Evolutionary conservation across 2,113 vertebrate genomes (phyloP).

Genomic region (Takifugu flavidus): DNA sequence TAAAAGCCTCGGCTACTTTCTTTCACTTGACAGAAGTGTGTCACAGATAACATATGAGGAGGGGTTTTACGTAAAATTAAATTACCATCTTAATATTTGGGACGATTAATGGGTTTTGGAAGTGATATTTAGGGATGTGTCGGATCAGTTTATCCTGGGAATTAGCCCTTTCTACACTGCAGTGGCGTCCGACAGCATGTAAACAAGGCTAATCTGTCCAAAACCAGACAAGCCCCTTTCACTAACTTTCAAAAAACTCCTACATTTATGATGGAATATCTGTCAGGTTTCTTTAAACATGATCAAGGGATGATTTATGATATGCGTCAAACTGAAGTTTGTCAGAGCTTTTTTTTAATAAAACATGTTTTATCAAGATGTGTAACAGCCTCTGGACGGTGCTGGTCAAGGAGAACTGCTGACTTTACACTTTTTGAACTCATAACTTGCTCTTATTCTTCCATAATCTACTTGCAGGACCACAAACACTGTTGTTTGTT

Average conservation of each 20-base stretch:
- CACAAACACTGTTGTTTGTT: neutral
- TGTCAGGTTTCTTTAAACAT: constrained; percentile 62
- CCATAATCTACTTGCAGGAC: no score
- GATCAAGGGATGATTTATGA: constrained; percentile 65
- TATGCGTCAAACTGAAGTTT: constrained; percentile 49
- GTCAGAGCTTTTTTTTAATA: constrained; percentile 9
- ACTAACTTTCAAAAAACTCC: constrained; percentile 68
- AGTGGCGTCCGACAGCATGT: constrained; percentile 54
- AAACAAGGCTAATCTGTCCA: constrained; percentile 65
- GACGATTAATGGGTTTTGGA: constrained; percentile 67
- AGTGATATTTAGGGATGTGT: constrained; percentile 58
- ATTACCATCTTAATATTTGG: constrained; percentile 63
- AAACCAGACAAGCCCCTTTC: constrained; percentile 56
- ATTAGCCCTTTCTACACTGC: constrained; percentile 62
- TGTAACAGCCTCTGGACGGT: no score
- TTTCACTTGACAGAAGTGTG: constrained; percentile 62
- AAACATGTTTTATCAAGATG: no score
- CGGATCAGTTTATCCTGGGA: constrained; percentile 60
- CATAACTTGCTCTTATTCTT: neutral
- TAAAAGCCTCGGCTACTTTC: constrained; percentile 72
- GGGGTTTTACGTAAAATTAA: constrained; percentile 61
- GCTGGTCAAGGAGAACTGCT: neutral
- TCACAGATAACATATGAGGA: constrained; percentile 72
- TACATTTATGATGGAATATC: constrained; percentile 69
- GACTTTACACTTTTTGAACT: constrained; percentile 19